Evolutionary conservation across 2,888 invertebrate species (phyloP), one percentile per base, ranked within the genome.

Genomic region (Sesia bembeciformis): DNA sequence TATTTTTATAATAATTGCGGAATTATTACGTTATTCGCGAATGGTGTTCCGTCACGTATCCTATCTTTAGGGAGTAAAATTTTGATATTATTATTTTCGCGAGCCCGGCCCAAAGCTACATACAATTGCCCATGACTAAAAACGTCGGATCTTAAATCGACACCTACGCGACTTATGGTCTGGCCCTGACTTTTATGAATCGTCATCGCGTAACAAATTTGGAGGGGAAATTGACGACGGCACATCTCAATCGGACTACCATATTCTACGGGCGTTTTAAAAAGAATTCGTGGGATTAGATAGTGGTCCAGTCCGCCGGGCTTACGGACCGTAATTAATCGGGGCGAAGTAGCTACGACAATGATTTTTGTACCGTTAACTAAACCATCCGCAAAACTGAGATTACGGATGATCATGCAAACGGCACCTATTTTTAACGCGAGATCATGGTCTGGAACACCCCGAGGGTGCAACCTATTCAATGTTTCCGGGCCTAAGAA

Each of bases 141-240:
- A 6, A 55, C 50, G 49, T 59, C 56, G 6, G 57, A 59, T 23
- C 57, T 43, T 38, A 58, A 51, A 40, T 58, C 57, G 4, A 58
- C 51, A 5, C 58, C 58, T 40, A 57, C 56, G 5, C 57, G 52
- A 42, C 41, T 42, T 49, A 56, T 57, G 23, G 58, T 58, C 43
- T 58, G 58, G 39, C 58, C 58, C 38, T 56, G 58, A 40, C 56
- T 54, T 53, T 57, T 59, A 40, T 59, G 59, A 49, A 57, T 55
- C 3, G 59, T 57, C 59, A 59, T 59, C 1, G 57, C 57, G 52
- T 59, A 57, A 50, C 54, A 51, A 49, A 52, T 49, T 49, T 55
- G 56, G 39, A 59, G 53, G 2, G 57, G 57, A 40, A 59, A 59
- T 41, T 59, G 59, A 7, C 53, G 52, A 49, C 59, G 53, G 40